Evolutionary conservation across 2,113 vertebrate species (phyloP).

Genomic region (Sigmodon hispidus): DNA sequence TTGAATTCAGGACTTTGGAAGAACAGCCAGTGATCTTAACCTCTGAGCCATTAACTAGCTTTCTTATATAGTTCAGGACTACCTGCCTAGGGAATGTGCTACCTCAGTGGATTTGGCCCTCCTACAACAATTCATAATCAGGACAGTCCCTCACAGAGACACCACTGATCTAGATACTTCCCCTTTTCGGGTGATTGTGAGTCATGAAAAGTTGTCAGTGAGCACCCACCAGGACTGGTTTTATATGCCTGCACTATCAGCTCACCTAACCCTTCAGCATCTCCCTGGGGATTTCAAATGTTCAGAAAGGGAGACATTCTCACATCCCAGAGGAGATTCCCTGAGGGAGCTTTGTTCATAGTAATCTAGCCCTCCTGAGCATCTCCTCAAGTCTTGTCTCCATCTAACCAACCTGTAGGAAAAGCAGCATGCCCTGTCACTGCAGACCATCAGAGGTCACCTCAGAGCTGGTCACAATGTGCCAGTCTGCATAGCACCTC

Average conservation of each 20-base stretch:
- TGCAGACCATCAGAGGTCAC: not conserved
- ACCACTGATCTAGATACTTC: not conserved
- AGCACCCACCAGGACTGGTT: not conserved
- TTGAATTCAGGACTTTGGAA: too few relatives aligned
- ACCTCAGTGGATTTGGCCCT: not conserved
- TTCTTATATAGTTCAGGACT: not conserved
- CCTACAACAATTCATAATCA: not conserved
- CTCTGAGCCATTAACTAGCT: too few relatives aligned
- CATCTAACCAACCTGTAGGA: not conserved
- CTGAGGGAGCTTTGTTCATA: not conserved
- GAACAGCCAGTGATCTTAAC: too few relatives aligned
- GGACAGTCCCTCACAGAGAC: not conserved
- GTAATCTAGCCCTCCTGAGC: not conserved
- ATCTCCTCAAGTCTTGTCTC: not conserved
- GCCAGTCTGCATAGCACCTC: not conserved
- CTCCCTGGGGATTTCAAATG: not conserved
- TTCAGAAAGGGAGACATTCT: not conserved
- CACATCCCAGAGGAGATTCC: not conserved
- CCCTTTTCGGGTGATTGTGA: not conserved
- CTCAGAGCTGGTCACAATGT: not conserved
- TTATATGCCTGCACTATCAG: not conserved
- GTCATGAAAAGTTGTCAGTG: too few relatives aligned
- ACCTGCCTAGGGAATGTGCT: not conserved
- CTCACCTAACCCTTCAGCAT: not conserved
- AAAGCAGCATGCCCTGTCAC: fast-evolving